phyloP scores from a whole-genome alignment of 1,140 invertebrate genomes.

The Chelonus insularis region DNA sequence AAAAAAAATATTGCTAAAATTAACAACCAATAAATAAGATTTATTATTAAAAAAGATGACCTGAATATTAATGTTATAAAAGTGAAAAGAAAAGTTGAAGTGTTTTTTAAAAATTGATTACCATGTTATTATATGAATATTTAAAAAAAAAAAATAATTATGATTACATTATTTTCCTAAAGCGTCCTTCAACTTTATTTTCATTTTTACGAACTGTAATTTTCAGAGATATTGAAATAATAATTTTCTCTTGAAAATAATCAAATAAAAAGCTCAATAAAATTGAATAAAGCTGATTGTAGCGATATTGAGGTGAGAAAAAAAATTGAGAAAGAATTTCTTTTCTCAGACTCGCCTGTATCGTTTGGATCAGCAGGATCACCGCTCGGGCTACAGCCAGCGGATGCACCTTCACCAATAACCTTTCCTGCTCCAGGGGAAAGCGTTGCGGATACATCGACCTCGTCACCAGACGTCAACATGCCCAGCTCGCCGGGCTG shows the following conservation, averaged over 20 bases:
- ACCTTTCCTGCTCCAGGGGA: constrained; percentile 70
- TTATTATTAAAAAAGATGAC: not conserved
- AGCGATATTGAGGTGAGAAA: constrained; percentile 11
- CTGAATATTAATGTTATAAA: too few species aligned
- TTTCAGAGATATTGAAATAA: too few species aligned
- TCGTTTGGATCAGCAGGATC: constrained; percentile 59
- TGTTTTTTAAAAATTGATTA: too few species aligned
- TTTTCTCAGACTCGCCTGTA: constrained; percentile 59
- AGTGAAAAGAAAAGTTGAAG: too few species aligned
- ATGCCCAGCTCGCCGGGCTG: constrained; percentile 72
- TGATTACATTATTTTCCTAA: too few species aligned
- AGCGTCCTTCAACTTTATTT: too few species aligned
- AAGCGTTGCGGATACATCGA: constrained; percentile 87
- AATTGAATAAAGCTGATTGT: constrained; percentile 13
- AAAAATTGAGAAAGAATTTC: constrained; percentile 25
- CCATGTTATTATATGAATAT: too few species aligned
- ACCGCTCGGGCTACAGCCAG: constrained; percentile 53
- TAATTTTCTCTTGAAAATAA: too few species aligned
- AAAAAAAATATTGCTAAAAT: not conserved
- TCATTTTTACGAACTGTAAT: too few species aligned
- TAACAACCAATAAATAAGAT: not conserved
- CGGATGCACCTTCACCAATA: constrained; percentile 58
- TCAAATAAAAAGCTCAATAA: not conserved
- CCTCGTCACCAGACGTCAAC: constrained; percentile 81
- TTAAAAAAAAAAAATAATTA: too few species aligned